Evolutionary conservation across 2,888 invertebrate genomes (phyloP), one percentile per base, ranked within the genome.

Genomic region (Laspeyria flexula): DNA sequence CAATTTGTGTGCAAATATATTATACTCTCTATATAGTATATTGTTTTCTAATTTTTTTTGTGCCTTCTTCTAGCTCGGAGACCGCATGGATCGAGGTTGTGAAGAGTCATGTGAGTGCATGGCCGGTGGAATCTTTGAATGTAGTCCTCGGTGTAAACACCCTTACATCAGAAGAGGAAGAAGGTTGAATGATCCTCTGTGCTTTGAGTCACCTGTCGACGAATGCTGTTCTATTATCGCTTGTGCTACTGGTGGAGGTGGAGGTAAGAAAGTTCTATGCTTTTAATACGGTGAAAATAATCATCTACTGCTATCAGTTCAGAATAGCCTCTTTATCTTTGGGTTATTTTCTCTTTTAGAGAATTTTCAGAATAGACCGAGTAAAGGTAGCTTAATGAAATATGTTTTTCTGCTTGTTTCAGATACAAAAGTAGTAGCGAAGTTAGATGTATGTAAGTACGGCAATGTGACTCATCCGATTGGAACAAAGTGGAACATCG

Each of bases 61-160:
- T n/a, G n/a, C n/a, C 15, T 10, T 34, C 10, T 39, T 6, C 2
- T 61, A 94, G 94, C 82, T 95, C 42, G 97, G 97, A 0, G 95
- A 96, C 65, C 94, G 93, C 61, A 90, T 96, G 63, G 93, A 95
- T 52, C 93, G 95, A 30, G 96, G 94, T 34, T 97, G 97, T 74
- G 96, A 97, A 47, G 96, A 96, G 59, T 90, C 94, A 1, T 97
- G 97, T 75, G 94, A 95, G 16, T 97, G 97, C 74, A 87, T 90
- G 16, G 72, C 83, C 0, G 94, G 93, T 10, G 96, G 96, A 0
- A 88, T 89, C 60, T 95, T 96, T 83, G 94, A 95, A 59, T 97
- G 97, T 73, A 87, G 93, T n/a, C 95, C 95, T 0, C 92, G 96
- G 29, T 97, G 97, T 81, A 88, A 92, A 48, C 93, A 93, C 12